Conservation (phyloP, 1,140 invertebrate species). For the Drosophila rhopaloa region DNA sequence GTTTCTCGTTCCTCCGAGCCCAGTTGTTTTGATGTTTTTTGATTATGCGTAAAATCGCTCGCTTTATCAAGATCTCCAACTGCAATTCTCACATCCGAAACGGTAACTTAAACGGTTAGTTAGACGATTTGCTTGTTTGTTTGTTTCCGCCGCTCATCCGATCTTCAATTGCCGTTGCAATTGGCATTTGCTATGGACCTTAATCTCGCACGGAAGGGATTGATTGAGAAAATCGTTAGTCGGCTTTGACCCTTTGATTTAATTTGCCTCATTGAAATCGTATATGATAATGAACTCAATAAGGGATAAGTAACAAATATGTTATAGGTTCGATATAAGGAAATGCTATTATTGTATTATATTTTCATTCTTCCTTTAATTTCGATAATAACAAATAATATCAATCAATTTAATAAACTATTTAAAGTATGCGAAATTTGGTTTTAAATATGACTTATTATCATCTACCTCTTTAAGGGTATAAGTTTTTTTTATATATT, state of each 20-base stretch:
- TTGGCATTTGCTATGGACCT: conserved; percentile 39
- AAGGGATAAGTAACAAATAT: no score
- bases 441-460: no score
- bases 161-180: conserved; percentile 49
- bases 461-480: no score
- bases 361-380: no score
- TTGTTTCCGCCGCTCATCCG: conserved; percentile 30
- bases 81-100: conserved; percentile 49
- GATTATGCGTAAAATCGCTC: conserved; percentile 80
- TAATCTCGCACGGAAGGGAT: neutral
- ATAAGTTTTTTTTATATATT: no score
- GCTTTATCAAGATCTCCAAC: conserved; percentile 72
- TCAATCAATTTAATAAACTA: no score
- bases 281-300: no score
- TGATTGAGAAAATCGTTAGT: conserved; percentile 1
- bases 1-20: conserved; percentile 36
- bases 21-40: conserved; percentile 77
- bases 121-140: conserved; percentile 47
- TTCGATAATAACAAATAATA: no score
- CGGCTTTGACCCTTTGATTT: neutral
- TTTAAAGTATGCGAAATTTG: no score
- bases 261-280: neutral
- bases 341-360: no score
- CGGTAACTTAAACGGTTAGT: conserved; percentile 46
- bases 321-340: no score